A percentile compares a stretch with the other conserved stretches of the same genome.
Conservation (phyloP, 2,888 invertebrate species). For the Geophilus truncorum region DNA sequence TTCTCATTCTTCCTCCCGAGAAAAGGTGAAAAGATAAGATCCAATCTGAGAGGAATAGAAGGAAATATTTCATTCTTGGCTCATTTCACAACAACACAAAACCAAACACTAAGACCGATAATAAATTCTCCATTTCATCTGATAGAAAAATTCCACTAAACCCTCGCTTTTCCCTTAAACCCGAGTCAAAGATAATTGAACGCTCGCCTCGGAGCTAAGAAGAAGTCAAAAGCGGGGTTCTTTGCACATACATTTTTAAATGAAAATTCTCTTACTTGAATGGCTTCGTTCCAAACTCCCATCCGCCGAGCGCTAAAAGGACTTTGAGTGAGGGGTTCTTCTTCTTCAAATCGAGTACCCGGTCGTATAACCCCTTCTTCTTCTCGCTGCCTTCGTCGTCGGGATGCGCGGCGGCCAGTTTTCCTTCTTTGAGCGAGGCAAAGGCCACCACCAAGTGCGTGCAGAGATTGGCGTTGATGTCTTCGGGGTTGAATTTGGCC, state of each 20-base stretch:
- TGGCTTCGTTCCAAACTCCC: conserved; percentile 93
- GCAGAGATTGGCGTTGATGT: conserved; percentile 81
- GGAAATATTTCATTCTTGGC: background rate
- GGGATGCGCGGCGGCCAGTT: conserved; percentile 67
- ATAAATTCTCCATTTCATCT: background rate
- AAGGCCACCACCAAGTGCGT: conserved; percentile 95
- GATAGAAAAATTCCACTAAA: background rate
- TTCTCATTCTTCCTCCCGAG: background rate
- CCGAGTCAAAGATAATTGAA: background rate
- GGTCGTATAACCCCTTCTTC: conserved; percentile 64
- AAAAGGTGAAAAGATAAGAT: conserved; percentile 5
- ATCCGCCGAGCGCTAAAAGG: conserved; percentile 67
- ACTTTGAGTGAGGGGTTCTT: conserved; percentile 82
- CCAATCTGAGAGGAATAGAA: background rate
- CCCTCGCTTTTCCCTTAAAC: background rate
- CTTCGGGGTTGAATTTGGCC: conserved; percentile 82
- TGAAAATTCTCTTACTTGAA: conserved; percentile 37
- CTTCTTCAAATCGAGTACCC: conserved; percentile 76
- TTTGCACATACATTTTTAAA: background rate
- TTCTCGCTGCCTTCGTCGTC: conserved; percentile 63
- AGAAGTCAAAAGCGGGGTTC: background rate
- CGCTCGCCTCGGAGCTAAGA: background rate
- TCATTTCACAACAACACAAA: conserved; percentile 8
- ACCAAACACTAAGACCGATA: background rate
- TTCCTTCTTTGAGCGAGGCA: conserved; percentile 80